Evolutionary conservation across 1,140 invertebrate genomes (phyloP), one percentile per base, ranked within the genome.

Genomic region (Hyles euphorbiae): DNA sequence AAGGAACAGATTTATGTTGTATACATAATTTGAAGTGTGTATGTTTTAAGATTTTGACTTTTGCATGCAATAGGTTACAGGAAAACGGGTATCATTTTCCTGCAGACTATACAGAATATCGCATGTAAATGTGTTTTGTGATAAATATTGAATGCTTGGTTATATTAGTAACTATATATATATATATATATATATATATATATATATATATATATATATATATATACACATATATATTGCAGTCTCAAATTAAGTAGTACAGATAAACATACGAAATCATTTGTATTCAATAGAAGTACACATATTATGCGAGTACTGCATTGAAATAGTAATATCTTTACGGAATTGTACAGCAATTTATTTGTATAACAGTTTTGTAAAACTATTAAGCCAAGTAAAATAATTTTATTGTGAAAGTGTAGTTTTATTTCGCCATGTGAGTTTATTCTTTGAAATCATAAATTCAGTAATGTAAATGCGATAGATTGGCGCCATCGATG

Each of bases 321-420:
- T 70, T 65, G 50, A 67, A 64, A 63, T 68, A 65, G 61, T 56
- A 52, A 45, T n/a, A n/a, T 56, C 60, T 70, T 78, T 80, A 80
- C 63, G 59, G 65, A 78, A 74, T 74, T 86, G 81, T 86, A 84
- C 74, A 81, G 78, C 77, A 60, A 78, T 76, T 81, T 67, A 78
- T 84, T 86, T 83, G 77, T 83, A 83, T 83, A 81, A 78, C 76
- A 70, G 76, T 79, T 83, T 86, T 86, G 62, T 86, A 81, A 78
- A 76, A 72, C 67, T 78, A 72, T 76, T 69, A 69, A 67, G 63
- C 51, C 64, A 72, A 76, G 67, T 74, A 74, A 72, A 78, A 74
- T 73, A 76, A 73, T 79, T 70, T 79, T 76, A 70, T 75, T 72
- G 69, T 48, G 56, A 47, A 47, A 68, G 36, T 47, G 11, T 64